Conservation (phyloP, 1,140 invertebrate genomes). For the Papilio dardanus region DNA sequence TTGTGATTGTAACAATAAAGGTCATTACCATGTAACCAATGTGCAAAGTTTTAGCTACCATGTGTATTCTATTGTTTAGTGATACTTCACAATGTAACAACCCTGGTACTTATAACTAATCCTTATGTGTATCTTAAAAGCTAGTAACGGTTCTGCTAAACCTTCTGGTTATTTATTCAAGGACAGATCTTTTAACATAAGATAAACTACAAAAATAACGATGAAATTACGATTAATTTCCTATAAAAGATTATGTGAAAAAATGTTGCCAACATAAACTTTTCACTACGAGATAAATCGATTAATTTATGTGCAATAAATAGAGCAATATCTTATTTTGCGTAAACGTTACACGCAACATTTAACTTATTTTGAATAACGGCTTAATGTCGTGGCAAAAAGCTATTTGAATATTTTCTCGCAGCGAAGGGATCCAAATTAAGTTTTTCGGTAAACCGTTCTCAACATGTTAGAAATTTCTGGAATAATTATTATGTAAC, state of each 20-base stretch:
- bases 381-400: conserved; percentile 32
- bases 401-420: conserved; percentile 34
- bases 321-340: conserved; percentile 23
- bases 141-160: not conserved
- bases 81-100: too few relatives aligned
- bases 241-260: not conserved
- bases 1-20: not conserved
- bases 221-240: not conserved
- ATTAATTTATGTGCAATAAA: conserved; percentile 24
- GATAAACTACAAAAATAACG: not conserved
- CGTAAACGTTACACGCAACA: conserved; percentile 29
- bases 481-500: not conserved
- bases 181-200: not conserved
- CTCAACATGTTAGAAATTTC: not conserved
- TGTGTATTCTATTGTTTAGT: too few relatives aligned
- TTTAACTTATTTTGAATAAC: conserved; percentile 32
- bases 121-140: too few relatives aligned
- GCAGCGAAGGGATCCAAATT: conserved; percentile 12
- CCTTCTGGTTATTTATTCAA: not conserved
- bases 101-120: too few relatives aligned
- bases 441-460: conserved; percentile 13
- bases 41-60: not conserved
- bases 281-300: not conserved
- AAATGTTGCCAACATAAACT: not conserved
- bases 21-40: not conserved